phyloP scores from a whole-genome alignment of 37 sponge, comb jelly and placozoan species.

The Tethya wilhelma region DNA sequence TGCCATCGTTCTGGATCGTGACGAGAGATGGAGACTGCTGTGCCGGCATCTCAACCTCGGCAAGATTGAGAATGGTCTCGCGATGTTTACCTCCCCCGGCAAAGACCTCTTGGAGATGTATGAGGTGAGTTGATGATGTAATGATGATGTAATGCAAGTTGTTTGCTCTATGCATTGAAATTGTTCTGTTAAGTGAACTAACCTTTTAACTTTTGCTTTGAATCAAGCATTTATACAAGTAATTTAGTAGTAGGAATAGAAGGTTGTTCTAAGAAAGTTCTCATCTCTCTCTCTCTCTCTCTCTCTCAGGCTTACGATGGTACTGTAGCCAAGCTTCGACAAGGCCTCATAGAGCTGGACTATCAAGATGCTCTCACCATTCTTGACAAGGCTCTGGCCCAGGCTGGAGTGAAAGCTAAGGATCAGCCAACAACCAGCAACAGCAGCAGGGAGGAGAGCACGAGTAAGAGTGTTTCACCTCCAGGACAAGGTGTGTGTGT shows the following conservation, averaged over 20 bases:
- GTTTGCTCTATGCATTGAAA: background rate
- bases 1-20: constrained; percentile 64
- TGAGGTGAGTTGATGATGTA: constrained; percentile 54
- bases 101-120: constrained; percentile 62
- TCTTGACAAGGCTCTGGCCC: constrained; percentile 58
- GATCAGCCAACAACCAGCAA: no score
- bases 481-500: no score
- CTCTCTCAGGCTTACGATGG: constrained; percentile 65
- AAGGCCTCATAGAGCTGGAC: constrained; percentile 38
- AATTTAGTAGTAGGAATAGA: background rate
- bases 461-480: no score
- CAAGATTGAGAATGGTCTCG: constrained; percentile 39
- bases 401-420: background rate
- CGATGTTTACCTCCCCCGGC: constrained; percentile 66
- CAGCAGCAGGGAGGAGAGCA: no score
- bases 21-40: constrained; percentile 33
- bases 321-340: constrained; percentile 43
- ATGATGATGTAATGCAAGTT: background rate
- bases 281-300: background rate
- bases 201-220: background rate
- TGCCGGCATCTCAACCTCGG: constrained; percentile 36
- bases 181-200: no score
- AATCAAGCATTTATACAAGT: background rate
- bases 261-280: no score
- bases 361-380: constrained; percentile 65